Conservation (phyloP, 1,140 invertebrate genomes). For the Rhizoglyphus robini region DNA sequence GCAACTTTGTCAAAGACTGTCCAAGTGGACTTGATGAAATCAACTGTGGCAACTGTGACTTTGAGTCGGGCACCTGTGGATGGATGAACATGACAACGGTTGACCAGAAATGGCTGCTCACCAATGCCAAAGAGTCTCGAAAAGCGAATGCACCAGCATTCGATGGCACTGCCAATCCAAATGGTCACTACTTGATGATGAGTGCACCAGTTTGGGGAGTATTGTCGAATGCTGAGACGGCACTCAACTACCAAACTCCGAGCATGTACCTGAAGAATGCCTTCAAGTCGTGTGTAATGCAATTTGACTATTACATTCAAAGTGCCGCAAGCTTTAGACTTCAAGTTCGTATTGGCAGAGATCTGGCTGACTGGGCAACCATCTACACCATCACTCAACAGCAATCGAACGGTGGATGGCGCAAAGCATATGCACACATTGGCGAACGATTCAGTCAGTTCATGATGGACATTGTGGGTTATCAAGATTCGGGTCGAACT, state of each 20-base stretch:
- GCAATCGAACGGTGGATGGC: slow-evolving; percentile 19
- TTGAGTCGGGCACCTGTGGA: neutral
- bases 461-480: slow-evolving; percentile 11
- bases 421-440: slow-evolving; percentile 19
- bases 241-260: slow-evolving; percentile 1
- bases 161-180: neutral
- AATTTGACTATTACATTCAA: neutral
- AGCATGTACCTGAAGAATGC: neutral
- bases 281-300: neutral
- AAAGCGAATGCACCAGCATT: neutral
- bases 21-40: slow-evolving; percentile 2
- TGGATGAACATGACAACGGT: neutral
- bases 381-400: neutral
- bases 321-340: neutral
- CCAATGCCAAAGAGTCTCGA: neutral
- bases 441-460: slow-evolving; percentile 19
- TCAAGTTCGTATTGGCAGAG: neutral
- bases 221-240: neutral
- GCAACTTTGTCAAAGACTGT: slow-evolving; percentile 1
- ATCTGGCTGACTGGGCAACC: neutral
- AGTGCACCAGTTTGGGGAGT: slow-evolving; percentile 16
- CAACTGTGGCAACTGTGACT: neutral
- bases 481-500: neutral
- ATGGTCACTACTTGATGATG: neutral
- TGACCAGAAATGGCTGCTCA: neutral